Evolutionary conservation across 2,888 invertebrate species (phyloP).

Genomic region (Diarsia dahlii): DNA sequence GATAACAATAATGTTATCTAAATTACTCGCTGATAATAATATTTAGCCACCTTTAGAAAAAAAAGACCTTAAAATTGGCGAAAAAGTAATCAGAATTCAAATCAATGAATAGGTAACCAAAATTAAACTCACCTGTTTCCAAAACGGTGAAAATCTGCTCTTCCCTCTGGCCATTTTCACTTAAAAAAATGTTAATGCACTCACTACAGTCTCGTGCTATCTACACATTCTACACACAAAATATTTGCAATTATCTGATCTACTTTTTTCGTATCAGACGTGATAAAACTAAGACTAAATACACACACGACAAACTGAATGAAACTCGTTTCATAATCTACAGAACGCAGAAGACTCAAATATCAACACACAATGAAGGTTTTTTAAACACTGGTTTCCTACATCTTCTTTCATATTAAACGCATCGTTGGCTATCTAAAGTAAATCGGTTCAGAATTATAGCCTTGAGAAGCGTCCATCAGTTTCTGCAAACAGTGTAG

Average conservation of each 20-base stretch:
- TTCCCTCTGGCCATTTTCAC: slow-evolving; percentile 29
- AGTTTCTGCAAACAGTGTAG: not conserved
- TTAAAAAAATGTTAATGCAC: not conserved
- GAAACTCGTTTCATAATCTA: slow-evolving; percentile 4
- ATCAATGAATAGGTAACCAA: not conserved
- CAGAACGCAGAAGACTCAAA: not conserved
- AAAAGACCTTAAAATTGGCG: not conserved
- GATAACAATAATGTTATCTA: slow-evolving; percentile 16
- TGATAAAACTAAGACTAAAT: slow-evolving; percentile 44
- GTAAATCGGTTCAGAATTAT: not conserved
- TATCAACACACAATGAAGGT: not conserved
- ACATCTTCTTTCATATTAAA: not conserved
- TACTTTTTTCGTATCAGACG: slow-evolving; percentile 36
- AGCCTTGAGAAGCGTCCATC: not conserved
- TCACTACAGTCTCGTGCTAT: not conserved
- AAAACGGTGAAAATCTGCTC: slow-evolving; percentile 46
- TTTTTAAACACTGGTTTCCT: not conserved
- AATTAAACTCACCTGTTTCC: slow-evolving; percentile 49
- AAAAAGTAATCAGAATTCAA: not conserved
- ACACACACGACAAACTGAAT: slow-evolving; percentile 8
- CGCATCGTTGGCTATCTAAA: not conserved
- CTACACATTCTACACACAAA: not conserved
- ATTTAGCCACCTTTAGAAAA: not conserved
- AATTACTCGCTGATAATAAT: not conserved
- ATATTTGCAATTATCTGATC: slow-evolving; percentile 43